These are phyloP conservation scores for Enteromius thamalakanensis DNA, from an alignment of 2,797 vertebrate species.

Conservation along the genomic window DNA sequence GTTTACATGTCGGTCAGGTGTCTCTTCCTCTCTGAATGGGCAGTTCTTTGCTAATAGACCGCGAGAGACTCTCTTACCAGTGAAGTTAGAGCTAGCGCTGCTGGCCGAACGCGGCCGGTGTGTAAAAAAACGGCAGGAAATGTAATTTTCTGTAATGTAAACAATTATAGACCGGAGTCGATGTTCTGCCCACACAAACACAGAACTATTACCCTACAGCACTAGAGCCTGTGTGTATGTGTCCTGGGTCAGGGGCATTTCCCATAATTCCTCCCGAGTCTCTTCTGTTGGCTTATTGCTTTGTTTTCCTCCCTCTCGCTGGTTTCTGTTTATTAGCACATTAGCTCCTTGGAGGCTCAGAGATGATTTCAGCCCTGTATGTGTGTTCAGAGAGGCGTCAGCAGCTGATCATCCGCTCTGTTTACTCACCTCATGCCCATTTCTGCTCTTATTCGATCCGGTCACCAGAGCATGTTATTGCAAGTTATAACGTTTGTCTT, in stretches of 20 bases:
- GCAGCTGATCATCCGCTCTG: conserved; percentile 8
- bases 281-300: conserved; percentile 6
- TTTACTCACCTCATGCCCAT: not conserved
- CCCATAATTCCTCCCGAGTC: not conserved
- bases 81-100: not conserved
- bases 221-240: not conserved
- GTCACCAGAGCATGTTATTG: not conserved
- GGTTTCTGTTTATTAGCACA: conserved; percentile 29
- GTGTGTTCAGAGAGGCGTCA: conserved; percentile 11
- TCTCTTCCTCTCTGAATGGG: not conserved
- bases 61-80: not conserved
- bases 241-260: not conserved
- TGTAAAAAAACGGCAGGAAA: not conserved
- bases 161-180: not conserved
- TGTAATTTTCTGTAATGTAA: conserved; percentile 22
- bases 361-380: conserved; percentile 27
- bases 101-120: not conserved
- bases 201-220: conserved; percentile 6
- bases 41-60: not conserved
- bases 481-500: not conserved
- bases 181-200: conserved; percentile 26
- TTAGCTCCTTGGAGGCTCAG: conserved; percentile 40
- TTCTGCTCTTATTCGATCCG: not conserved
- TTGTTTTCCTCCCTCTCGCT: not conserved
- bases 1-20: not conserved